Percentiles rank a stretch among this genome's conserved stretches.
Conservation (phyloP, 2,797 vertebrate species). For the Parauchenoglanis punctatus region DNA sequence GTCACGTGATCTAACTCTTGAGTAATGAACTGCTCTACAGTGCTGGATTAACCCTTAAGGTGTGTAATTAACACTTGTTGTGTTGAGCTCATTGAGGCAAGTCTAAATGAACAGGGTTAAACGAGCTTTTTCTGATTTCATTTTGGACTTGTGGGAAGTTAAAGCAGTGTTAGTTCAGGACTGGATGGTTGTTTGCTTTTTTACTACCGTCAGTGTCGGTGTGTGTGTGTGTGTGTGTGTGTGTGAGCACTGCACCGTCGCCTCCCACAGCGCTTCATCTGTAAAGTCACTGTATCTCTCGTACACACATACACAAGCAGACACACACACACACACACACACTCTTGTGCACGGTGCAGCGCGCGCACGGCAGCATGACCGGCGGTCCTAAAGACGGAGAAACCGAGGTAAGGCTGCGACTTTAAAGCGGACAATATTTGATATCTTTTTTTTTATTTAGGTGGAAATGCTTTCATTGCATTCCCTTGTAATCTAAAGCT, state of each 20-base stretch:
- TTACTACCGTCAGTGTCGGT: background rate
- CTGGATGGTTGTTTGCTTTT: background rate
- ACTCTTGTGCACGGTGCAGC: slow-evolving; percentile 63
- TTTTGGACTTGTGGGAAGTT: background rate
- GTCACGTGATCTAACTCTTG: background rate
- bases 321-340: slow-evolving; percentile 56
- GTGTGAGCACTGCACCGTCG: slow-evolving; percentile 62
- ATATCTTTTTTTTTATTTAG: background rate
- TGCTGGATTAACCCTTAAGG: background rate
- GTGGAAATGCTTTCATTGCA: background rate
- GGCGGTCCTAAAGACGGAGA: slow-evolving; percentile 87
- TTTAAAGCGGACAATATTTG: no score
- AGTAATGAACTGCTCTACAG: background rate
- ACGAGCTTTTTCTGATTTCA: background rate
- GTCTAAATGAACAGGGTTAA: background rate
- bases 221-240: slow-evolving; percentile 12
- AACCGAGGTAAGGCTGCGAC: slow-evolving; percentile 83
- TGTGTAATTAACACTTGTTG: background rate
- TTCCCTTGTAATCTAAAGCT: background rate
- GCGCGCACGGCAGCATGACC: slow-evolving; percentile 86
- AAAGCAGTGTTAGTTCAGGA: background rate
- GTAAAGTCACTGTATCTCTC: slow-evolving; percentile 66
- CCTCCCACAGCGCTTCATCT: slow-evolving; percentile 76
- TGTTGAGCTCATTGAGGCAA: background rate
- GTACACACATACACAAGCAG: background rate